Evolutionary conservation across 1,140 invertebrate species (phyloP).

Genomic region (Papilio glaucus): DNA sequence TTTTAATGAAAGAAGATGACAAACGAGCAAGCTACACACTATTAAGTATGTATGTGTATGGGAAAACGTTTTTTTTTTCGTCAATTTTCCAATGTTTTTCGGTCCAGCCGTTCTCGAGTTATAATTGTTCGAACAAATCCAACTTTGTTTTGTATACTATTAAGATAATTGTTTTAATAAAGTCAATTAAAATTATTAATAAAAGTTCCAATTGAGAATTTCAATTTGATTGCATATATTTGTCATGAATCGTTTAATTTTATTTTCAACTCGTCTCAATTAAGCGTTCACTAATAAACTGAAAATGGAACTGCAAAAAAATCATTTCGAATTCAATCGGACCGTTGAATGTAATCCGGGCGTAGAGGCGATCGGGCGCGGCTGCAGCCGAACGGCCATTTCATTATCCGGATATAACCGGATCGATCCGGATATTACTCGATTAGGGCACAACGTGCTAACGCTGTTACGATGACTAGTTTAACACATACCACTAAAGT

Average conservation of each 20-base stretch:
- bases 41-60: no score
- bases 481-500: background rate
- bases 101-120: no score
- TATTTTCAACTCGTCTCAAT: background rate
- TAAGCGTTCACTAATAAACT: background rate
- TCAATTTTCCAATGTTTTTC: no score
- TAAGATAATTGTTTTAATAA: no score
- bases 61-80: no score
- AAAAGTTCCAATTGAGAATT: background rate
- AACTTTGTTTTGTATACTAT: no score
- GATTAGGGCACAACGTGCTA: slow-evolving; percentile 25
- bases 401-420: slow-evolving; percentile 40
- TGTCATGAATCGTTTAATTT: slow-evolving; percentile 1
- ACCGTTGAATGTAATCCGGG: background rate
- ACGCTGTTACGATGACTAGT: slow-evolving; percentile 19
- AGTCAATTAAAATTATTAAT: no score
- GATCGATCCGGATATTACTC: slow-evolving; percentile 41
- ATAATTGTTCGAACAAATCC: no score
- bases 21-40: no score
- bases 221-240: background rate
- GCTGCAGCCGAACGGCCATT: slow-evolving; percentile 21
- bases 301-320: background rate
- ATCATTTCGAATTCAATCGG: background rate
- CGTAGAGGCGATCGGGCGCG: background rate
- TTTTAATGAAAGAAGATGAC: no score